Conservation (phyloP, 1,140 invertebrate species). For the Hycleus phaleratus region DNA sequence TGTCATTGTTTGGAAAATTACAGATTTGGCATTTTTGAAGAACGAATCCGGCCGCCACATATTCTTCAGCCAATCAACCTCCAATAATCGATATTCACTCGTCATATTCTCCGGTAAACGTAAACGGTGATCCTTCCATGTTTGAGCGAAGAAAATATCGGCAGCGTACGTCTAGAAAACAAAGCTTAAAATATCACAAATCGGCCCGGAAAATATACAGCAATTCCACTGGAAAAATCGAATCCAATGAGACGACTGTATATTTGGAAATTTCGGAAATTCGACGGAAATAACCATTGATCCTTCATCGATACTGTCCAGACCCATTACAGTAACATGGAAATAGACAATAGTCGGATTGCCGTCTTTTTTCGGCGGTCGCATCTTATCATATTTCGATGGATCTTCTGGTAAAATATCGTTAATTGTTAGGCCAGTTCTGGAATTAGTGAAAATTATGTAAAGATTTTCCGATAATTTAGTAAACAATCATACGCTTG, state of each 20-base stretch:
- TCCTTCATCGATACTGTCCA: constrained; percentile 87
- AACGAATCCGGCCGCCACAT: constrained; percentile 88
- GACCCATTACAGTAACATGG: constrained; percentile 86
- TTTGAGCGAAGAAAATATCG: constrained; percentile 87
- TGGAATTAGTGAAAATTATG: constrained; percentile 34
- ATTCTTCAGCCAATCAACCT: constrained; percentile 82
- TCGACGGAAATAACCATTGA: constrained; percentile 63
- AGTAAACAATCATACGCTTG: constrained; percentile 13
- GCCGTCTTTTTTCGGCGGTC: constrained; percentile 79
- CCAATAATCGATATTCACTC: constrained; percentile 75
- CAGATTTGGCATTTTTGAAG: constrained; percentile 85
- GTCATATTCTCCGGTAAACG: constrained; percentile 86
- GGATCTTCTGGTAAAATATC: constrained; percentile 80
- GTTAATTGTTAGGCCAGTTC: constrained; percentile 67
- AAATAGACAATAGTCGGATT: constrained; percentile 80
- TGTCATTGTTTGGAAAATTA: constrained; percentile 89
- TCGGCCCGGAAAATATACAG: not conserved
- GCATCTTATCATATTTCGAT: constrained; percentile 82
- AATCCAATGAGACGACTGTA: no score
- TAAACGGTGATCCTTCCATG: constrained; percentile 83
- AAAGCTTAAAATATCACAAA: not conserved
- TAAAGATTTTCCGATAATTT: not conserved
- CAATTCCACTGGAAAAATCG: not conserved
- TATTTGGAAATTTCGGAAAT: no score
- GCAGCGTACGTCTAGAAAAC: constrained; percentile 69